Percentiles rank a stretch among this genome's conserved stretches.
Conservation (phyloP, 2,888 invertebrate species). For the Tiliacea aurago region DNA sequence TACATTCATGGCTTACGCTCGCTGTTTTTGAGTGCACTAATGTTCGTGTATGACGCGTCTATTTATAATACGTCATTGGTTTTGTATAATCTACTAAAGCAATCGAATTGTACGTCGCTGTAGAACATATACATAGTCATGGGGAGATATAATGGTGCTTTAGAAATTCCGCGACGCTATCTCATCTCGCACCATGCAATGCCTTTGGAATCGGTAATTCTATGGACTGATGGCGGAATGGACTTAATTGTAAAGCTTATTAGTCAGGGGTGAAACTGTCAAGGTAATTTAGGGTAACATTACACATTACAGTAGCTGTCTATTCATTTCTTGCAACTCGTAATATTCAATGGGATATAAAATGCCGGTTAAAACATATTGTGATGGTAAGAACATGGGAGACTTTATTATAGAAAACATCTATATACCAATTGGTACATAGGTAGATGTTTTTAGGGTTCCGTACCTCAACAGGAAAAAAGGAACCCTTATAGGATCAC, state of each 20-base stretch:
- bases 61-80: too few relatives aligned
- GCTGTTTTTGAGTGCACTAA: too few relatives aligned
- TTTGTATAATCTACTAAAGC: slow-evolving; percentile 15
- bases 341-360: background rate
- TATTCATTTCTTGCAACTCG: background rate
- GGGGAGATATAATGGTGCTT: slow-evolving; percentile 39
- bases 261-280: slow-evolving; percentile 7
- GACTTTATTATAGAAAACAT: background rate
- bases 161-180: slow-evolving; percentile 47
- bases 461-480: too few relatives aligned
- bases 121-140: slow-evolving; percentile 35
- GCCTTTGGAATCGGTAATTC: slow-evolving; percentile 26
- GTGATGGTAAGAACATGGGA: background rate
- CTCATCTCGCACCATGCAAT: slow-evolving; percentile 54
- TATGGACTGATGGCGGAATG: slow-evolving; percentile 20
- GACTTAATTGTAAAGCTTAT: slow-evolving; percentile 20
- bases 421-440: background rate
- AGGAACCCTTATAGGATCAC: too few relatives aligned
- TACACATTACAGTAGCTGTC: background rate
- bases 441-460: background rate
- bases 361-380: background rate
- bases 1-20: too few relatives aligned
- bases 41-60: too few relatives aligned
- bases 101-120: slow-evolving; percentile 42
- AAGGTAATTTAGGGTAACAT: background rate